phyloP scores from a whole-genome alignment of 2,113 vertebrate species.

The Echinops telfairi region DNA sequence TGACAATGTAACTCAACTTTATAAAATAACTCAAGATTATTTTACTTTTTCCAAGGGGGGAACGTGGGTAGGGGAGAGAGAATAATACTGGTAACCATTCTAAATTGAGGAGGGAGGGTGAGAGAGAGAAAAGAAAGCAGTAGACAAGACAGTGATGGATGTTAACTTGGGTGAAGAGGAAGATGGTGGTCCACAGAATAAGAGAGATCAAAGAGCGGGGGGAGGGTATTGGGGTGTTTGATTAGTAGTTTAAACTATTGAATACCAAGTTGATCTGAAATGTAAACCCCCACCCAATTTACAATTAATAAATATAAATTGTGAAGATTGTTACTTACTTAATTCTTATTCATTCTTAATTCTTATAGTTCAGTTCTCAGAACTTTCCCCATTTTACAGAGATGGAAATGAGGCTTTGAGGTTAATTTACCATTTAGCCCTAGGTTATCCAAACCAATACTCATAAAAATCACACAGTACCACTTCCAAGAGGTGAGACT shows the following conservation, averaged over 20 bases:
- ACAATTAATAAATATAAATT: too few species aligned
- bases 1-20: too few species aligned
- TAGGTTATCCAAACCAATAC: neutral
- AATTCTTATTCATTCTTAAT: constrained; percentile 21
- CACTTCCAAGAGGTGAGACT: neutral
- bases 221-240: too few species aligned
- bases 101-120: neutral
- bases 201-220: too few species aligned
- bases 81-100: constrained; percentile 1
- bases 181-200: too few species aligned
- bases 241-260: too few species aligned
- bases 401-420: constrained; percentile 13
- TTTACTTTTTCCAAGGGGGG: constrained; percentile 42
- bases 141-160: too few species aligned
- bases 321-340: too few species aligned
- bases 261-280: too few species aligned
- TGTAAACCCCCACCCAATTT: too few species aligned
- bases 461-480: neutral
- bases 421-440: neutral
- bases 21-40: neutral
- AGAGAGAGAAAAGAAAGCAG: too few species aligned
- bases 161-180: too few species aligned
- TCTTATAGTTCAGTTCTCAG: neutral
- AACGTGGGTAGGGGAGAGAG: neutral
- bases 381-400: constrained; percentile 28